Evolutionary conservation across 2,888 invertebrate genomes (phyloP).

Genomic region (Cosmia pyralina): DNA sequence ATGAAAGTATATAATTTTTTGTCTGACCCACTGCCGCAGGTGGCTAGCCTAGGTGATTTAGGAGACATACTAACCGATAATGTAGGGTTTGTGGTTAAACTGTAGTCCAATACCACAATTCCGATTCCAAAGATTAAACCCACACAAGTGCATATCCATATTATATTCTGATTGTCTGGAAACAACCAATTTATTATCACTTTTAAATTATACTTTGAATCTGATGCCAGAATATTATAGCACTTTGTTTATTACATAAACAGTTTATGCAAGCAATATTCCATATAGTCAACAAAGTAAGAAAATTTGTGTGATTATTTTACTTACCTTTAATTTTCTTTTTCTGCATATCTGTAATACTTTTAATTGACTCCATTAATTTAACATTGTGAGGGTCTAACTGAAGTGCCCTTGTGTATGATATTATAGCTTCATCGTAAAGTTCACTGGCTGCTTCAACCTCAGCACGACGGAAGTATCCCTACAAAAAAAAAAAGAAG

Average conservation of each 20-base stretch:
- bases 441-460: slow-evolving; percentile 92
- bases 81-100: slow-evolving; percentile 91
- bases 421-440: slow-evolving; percentile 92
- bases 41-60: not conserved
- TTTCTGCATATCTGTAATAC: slow-evolving; percentile 89
- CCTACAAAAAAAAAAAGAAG: slow-evolving; percentile 84
- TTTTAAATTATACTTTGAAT: not conserved
- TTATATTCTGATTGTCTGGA: slow-evolving; percentile 92
- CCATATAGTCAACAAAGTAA: not conserved
- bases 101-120: slow-evolving; percentile 92
- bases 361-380: slow-evolving; percentile 91
- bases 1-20: too few species aligned
- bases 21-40: not conserved
- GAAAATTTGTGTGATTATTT: too few species aligned
- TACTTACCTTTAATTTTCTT: slow-evolving; percentile 90
- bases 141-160: slow-evolving; percentile 94
- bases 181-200: slow-evolving; percentile 56
- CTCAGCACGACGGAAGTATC: slow-evolving; percentile 93
- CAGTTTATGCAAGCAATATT: not conserved
- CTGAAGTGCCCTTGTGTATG: slow-evolving; percentile 92
- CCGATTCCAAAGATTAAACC: slow-evolving; percentile 93
- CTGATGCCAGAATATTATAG: not conserved
- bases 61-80: slow-evolving; percentile 88
- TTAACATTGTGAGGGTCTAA: slow-evolving; percentile 92
- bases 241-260: not conserved